Evolutionary conservation across 2,113 vertebrate species (phyloP).

Genomic region (Eonycteris spelaea): DNA sequence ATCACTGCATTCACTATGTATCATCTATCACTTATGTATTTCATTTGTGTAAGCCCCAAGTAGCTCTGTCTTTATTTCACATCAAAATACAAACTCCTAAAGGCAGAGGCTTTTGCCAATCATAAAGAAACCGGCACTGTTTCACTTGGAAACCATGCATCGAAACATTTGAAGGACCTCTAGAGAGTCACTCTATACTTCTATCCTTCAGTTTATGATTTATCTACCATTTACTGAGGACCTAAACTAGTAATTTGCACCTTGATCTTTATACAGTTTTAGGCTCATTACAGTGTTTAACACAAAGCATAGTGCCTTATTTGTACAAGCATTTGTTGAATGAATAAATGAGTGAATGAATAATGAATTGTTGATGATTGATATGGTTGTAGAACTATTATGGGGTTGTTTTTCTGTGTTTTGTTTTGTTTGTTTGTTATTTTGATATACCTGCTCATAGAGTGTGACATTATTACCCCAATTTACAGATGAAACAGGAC

Average conservation of each 20-base stretch:
- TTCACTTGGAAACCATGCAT: neutral
- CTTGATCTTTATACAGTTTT: neutral
- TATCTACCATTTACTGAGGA: neutral
- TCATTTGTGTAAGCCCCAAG: neutral
- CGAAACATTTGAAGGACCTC: neutral
- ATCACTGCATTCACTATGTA: neutral
- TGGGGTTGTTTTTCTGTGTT: conserved; percentile 29
- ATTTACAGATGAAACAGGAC: conserved; percentile 36
- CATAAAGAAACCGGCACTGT: neutral
- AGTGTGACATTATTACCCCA: neutral
- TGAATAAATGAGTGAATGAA: neutral
- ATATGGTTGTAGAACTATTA: neutral
- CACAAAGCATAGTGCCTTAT: neutral
- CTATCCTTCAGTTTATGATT: neutral
- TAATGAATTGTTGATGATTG: neutral
- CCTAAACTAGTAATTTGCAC: neutral
- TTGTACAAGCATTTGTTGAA: neutral
- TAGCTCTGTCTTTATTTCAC: neutral
- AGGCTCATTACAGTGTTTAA: neutral
- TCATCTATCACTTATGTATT: neutral
- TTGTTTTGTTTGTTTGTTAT: conserved; percentile 27
- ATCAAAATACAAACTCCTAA: neutral
- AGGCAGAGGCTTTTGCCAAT: neutral
- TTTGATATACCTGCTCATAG: neutral
- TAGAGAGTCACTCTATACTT: neutral